phyloP scores from a whole-genome alignment of 2,888 invertebrate genomes.

The Ormyrus nitidulus region DNA sequence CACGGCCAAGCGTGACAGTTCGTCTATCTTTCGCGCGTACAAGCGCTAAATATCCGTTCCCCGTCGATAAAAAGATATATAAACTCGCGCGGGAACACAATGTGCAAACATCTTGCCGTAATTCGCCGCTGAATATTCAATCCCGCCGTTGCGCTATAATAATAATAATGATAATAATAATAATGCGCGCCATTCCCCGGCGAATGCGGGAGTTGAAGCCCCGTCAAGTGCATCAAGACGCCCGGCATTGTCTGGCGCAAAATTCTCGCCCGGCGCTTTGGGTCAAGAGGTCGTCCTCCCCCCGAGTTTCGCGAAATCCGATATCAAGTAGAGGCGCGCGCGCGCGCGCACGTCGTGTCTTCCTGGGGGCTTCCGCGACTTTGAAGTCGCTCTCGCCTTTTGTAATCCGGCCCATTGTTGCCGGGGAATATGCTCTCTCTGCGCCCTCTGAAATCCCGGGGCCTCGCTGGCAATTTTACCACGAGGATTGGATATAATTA shows the following conservation, averaged over 20 bases:
- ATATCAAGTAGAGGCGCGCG: neutral
- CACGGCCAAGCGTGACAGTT: too few relatives aligned
- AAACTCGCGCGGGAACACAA: too few relatives aligned
- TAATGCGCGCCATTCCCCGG: neutral
- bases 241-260: slow-evolving; percentile 5
- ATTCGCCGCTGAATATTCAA: slow-evolving; percentile 26
- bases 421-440: too few relatives aligned
- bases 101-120: neutral
- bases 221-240: slow-evolving; percentile 17
- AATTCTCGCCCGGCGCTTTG: neutral
- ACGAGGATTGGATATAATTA: too few relatives aligned
- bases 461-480: too few relatives aligned
- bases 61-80: too few relatives aligned
- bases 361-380: neutral
- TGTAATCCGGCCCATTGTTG: neutral
- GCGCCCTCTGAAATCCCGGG: too few relatives aligned
- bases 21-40: too few relatives aligned
- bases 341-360: neutral
- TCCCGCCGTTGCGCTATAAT: neutral
- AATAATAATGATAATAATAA: neutral
- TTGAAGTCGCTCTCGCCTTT: neutral
- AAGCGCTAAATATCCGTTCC: too few relatives aligned
- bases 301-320: slow-evolving; percentile 14
- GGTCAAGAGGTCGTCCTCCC: slow-evolving; percentile 38
- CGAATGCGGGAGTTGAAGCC: neutral